These are phyloP conservation scores for Drosophila teissieri DNA, from an alignment of 1,140 invertebrate genomes.

Conservation along the genomic window DNA sequence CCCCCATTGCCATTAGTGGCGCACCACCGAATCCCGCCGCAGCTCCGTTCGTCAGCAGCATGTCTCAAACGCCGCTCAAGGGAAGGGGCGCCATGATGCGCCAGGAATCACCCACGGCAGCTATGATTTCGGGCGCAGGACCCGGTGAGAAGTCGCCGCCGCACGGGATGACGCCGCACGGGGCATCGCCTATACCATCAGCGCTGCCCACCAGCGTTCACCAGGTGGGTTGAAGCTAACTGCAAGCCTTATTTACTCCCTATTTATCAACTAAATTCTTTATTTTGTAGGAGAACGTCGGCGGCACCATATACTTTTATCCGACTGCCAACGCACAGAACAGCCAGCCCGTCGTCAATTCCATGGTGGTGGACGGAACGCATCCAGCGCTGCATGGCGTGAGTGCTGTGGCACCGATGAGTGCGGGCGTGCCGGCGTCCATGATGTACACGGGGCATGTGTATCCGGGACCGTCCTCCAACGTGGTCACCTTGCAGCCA, in stretches of 20 bases:
- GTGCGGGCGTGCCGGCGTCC: slow-evolving; percentile 49
- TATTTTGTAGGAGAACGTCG: slow-evolving; percentile 92
- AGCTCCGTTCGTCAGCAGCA: slow-evolving; percentile 66
- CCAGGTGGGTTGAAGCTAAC: slow-evolving; percentile 80
- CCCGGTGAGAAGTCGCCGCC: slow-evolving; percentile 78
- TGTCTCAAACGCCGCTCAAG: slow-evolving; percentile 77
- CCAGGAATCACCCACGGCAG: slow-evolving; percentile 75
- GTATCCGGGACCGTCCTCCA: slow-evolving; percentile 84
- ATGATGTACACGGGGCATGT: slow-evolving; percentile 79
- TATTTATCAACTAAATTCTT: background rate
- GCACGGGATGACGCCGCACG: slow-evolving; percentile 79
- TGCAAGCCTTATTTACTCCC: background rate
- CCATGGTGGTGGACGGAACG: slow-evolving; percentile 67
- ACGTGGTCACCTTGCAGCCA: slow-evolving; percentile 84
- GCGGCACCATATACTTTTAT: slow-evolving; percentile 97
- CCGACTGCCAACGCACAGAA: slow-evolving; percentile 85
- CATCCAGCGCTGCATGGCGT: slow-evolving; percentile 71
- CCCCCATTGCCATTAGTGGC: slow-evolving; percentile 69
- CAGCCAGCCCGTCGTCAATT: slow-evolving; percentile 73
- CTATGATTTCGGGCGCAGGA: slow-evolving; percentile 49
- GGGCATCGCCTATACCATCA: slow-evolving; percentile 78
- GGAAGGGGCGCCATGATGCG: slow-evolving; percentile 65
- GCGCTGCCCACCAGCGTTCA: slow-evolving; percentile 85
- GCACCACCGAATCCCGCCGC: slow-evolving; percentile 71
- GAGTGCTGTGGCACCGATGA: slow-evolving; percentile 60